Conservation (phyloP, 1,140 invertebrate genomes). For the Hycleus cichorii region DNA sequence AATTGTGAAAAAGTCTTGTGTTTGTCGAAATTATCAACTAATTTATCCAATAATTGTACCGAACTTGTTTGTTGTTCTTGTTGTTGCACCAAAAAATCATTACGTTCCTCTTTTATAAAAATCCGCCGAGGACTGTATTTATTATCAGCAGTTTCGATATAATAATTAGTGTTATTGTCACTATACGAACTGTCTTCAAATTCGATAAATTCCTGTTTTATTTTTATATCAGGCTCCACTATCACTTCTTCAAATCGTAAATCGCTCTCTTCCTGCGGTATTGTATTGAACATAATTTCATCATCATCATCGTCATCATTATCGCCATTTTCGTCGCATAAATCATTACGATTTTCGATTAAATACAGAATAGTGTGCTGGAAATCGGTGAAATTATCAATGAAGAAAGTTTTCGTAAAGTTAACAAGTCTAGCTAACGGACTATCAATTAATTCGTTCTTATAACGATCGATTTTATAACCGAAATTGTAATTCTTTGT, state of each 20-base stretch:
- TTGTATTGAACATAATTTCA: background rate
- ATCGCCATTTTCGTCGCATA: slow-evolving; percentile 27
- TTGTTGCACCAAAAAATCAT: background rate
- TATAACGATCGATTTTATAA: slow-evolving; percentile 25
- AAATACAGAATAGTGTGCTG: slow-evolving; percentile 32
- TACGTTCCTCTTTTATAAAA: background rate
- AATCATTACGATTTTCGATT: slow-evolving; percentile 29
- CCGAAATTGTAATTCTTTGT: slow-evolving; percentile 37
- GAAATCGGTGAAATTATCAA: slow-evolving; percentile 34
- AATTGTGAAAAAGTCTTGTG: slow-evolving; percentile 27
- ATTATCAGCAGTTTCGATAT: background rate
- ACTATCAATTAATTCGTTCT: slow-evolving; percentile 21
- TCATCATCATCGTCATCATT: slow-evolving; percentile 14
- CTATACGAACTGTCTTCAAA: slow-evolving; percentile 14
- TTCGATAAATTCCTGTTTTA: slow-evolving; percentile 29
- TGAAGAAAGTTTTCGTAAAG: slow-evolving; percentile 36
- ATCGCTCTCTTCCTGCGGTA: slow-evolving; percentile 3
- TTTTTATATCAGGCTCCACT: slow-evolving; percentile 35
- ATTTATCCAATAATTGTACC: slow-evolving; percentile 22
- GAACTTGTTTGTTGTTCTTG: slow-evolving; percentile 3
- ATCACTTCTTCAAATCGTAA: slow-evolving; percentile 33
- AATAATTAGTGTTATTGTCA: background rate
- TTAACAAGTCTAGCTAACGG: slow-evolving; percentile 29
- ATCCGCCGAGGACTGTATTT: background rate
- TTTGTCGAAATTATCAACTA: slow-evolving; percentile 19